Percentiles rank a stretch among this genome's conserved stretches.
phyloP scores from a whole-genome alignment of 2,113 vertebrate genomes.

The Falco punctatus region DNA sequence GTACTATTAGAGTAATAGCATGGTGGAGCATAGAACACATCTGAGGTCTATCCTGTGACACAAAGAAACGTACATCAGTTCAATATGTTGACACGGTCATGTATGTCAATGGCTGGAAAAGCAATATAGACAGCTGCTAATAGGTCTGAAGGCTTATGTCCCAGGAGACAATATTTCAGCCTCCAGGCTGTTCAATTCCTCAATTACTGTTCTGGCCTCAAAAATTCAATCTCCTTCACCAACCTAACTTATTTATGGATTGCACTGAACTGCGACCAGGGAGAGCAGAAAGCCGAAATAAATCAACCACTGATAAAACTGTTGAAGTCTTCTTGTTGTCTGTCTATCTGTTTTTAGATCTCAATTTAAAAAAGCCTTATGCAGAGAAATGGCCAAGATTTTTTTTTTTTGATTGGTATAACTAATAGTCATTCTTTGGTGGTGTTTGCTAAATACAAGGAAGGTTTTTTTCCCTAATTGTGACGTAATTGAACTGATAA shows the following conservation, averaged over 20 bases:
- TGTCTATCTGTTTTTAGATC: not conserved
- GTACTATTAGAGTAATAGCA: not conserved
- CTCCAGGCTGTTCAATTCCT: conserved; percentile 39
- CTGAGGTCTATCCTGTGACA: rapidly evolving
- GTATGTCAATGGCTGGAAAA: not conserved
- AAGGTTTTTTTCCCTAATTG: not conserved
- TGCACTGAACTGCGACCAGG: conserved; percentile 6
- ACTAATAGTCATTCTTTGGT: not conserved
- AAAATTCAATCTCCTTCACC: conserved; percentile 56
- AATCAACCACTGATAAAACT: conserved; percentile 38
- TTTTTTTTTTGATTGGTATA: not conserved
- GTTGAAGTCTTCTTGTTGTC: not conserved
- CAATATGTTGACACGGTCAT: not conserved
- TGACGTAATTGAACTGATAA: not conserved
- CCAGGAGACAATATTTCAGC: not conserved
- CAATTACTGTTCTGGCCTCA: conserved; percentile 37
- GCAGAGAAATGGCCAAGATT: not conserved
- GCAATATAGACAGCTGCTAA: conserved; percentile 26
- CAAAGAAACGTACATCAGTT: not conserved
- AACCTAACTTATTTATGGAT: conserved; percentile 43
- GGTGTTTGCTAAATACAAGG: not conserved
- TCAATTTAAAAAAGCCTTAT: not conserved
- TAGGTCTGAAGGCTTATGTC: not conserved
- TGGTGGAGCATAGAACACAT: rapidly evolving
- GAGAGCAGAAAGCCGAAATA: conserved; percentile 16